These are phyloP conservation scores for Poeciliopsis paucimaculata DNA, from an alignment of 2,797 vertebrate genomes.

Conservation along the genomic window DNA sequence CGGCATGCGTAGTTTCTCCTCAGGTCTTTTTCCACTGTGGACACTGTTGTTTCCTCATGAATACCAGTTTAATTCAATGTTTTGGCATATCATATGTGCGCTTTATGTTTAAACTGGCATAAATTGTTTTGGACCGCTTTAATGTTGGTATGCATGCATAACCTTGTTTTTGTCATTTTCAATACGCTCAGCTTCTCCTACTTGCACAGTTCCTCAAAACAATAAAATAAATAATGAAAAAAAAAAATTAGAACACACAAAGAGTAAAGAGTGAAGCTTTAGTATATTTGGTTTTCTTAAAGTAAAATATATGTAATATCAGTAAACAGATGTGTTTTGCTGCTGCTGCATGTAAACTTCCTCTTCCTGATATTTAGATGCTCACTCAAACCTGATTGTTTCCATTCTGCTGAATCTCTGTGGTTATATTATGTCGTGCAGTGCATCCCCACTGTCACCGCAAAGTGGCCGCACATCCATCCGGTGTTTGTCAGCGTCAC, in stretches of 20 bases:
- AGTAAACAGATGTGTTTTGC: constrained; percentile 47
- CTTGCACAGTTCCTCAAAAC: constrained; percentile 4
- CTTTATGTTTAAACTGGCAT: neutral
- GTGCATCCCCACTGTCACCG: constrained; percentile 16
- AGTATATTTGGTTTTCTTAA: constrained; percentile 26
- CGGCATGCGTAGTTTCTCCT: constrained; percentile 50
- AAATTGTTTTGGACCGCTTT: constrained; percentile 8
- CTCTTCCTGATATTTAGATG: constrained; percentile 57
- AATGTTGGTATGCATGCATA: neutral
- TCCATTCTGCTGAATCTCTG: constrained; percentile 49
- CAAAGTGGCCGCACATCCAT: constrained; percentile 53
- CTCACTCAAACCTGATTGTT: constrained; percentile 42
- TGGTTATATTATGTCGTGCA: constrained; percentile 40
- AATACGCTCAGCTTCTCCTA: neutral
- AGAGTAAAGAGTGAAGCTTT: neutral
- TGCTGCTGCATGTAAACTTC: constrained; percentile 62
- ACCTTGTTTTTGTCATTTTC: constrained; percentile 12
- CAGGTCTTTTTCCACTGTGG: constrained; percentile 34
- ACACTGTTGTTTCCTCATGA: constrained; percentile 29
- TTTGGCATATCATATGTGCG: constrained; percentile 18
- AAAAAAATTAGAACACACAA: neutral
- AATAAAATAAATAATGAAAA: neutral
- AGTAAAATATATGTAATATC: constrained; percentile 43
- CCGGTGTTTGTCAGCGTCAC: constrained; percentile 55
- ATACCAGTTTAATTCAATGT: constrained; percentile 1